Evolutionary conservation across 2,113 vertebrate genomes (phyloP).

Genomic region (Drymodes brunneopygia): DNA sequence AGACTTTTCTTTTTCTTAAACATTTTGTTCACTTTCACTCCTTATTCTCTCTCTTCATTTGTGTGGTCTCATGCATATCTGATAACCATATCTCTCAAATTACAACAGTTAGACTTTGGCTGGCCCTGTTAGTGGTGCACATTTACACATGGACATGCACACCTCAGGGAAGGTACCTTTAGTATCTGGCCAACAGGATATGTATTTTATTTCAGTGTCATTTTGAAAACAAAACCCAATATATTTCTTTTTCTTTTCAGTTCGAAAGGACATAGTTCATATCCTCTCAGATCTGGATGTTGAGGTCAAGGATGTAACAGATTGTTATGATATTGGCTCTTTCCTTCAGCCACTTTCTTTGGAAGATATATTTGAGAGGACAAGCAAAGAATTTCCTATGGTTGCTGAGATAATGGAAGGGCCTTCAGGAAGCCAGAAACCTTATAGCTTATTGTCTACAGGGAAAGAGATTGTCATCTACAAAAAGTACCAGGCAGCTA

Average conservation of each 20-base stretch:
- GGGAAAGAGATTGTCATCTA: constrained; percentile 77
- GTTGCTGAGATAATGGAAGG: constrained; percentile 78
- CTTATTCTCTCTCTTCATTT: not conserved
- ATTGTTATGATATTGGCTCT: constrained; percentile 66
- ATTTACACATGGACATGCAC: not conserved
- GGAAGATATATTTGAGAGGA: constrained; percentile 75
- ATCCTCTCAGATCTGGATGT: constrained; percentile 83
- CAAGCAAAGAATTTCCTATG: constrained; percentile 76
- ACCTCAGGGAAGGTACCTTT: not conserved
- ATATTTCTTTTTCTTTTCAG: constrained; percentile 61
- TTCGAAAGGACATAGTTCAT: constrained; percentile 73
- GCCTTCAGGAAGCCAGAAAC: constrained; percentile 34
- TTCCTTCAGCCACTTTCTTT: constrained; percentile 79
- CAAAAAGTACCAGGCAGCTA: constrained; percentile 68
- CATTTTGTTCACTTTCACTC: not conserved
- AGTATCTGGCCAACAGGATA: not conserved
- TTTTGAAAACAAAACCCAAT: not conserved
- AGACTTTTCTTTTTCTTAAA: not conserved
- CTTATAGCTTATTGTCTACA: constrained; percentile 47
- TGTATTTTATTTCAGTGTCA: not conserved
- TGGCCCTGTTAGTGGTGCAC: not conserved
- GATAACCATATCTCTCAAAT: not conserved
- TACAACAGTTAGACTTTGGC: not conserved
- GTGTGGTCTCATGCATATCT: not conserved
- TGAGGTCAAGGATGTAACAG: constrained; percentile 84